phyloP scores from a whole-genome alignment of 2,113 vertebrate genomes.

The Dendrocopos noguchii region DNA sequence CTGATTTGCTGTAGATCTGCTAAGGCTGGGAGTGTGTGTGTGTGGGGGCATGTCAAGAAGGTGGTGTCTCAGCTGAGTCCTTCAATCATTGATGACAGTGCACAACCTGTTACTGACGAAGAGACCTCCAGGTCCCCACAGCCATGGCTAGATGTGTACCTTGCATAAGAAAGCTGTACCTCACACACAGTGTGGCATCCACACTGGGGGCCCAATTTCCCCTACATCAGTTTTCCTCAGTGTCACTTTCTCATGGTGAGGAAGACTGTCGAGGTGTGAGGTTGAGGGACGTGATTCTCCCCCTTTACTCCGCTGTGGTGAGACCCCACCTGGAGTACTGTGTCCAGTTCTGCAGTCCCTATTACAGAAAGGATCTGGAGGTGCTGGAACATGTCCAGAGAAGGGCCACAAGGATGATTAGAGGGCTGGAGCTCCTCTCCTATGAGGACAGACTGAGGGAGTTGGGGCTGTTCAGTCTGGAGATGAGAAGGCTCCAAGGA shows the following conservation, averaged over 20 bases:
- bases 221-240: neutral
- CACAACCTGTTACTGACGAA: neutral
- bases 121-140: neutral
- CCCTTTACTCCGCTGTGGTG: too few species aligned
- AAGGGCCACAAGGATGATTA: too few species aligned
- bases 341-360: too few species aligned
- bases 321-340: too few species aligned
- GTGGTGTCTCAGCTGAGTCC: neutral
- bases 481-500: too few species aligned
- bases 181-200: neutral
- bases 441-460: too few species aligned
- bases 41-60: neutral
- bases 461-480: too few species aligned
- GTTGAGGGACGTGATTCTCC: too few species aligned
- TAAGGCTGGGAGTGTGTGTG: neutral
- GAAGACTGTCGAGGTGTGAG: neutral
- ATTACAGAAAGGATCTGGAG: too few species aligned
- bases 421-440: too few species aligned
- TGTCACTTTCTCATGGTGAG: neutral
- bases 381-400: too few species aligned
- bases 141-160: neutral
- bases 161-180: neutral
- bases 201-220: accelerated
- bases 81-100: accelerated
- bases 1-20: neutral